Conservation (phyloP, 1,140 invertebrate species). For the Leptinotarsa lineolata region DNA sequence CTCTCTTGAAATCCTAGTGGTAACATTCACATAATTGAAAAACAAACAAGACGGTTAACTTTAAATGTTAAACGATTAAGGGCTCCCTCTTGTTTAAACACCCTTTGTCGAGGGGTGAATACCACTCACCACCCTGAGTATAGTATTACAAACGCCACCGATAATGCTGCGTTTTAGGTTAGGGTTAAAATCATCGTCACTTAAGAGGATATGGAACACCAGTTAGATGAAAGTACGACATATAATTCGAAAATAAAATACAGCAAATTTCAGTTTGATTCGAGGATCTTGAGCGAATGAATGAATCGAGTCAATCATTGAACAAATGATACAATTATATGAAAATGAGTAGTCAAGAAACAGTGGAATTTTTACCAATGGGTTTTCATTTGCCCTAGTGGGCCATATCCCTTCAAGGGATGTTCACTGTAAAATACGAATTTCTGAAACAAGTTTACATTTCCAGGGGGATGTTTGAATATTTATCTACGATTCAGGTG, state of each 20-base stretch:
- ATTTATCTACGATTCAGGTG: constrained; percentile 20
- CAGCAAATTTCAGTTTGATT: no score
- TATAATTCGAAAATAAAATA: no score
- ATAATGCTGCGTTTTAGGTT: constrained; percentile 5
- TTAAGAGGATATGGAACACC: constrained; percentile 10
- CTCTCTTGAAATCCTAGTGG: constrained; percentile 12
- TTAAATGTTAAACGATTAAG: constrained; percentile 33
- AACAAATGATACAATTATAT: no score
- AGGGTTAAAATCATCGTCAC: not conserved
- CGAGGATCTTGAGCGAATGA: no score
- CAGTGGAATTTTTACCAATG: no score
- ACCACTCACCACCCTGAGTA: constrained; percentile 35
- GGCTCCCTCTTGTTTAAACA: constrained; percentile 32
- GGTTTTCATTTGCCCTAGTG: no score
- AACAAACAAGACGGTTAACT: constrained; percentile 35
- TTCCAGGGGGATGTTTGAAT: not conserved
- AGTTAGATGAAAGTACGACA: no score
- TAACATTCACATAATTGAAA: constrained; percentile 35
- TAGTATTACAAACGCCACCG: constrained; percentile 42
- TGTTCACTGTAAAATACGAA: not conserved
- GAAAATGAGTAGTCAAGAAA: no score
- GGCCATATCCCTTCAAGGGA: not conserved
- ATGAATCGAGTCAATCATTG: no score
- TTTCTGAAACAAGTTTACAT: constrained; percentile 8
- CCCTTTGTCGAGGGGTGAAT: constrained; percentile 31